Conservation (phyloP, 2,888 invertebrate species). For the Brachypterus glaber region DNA sequence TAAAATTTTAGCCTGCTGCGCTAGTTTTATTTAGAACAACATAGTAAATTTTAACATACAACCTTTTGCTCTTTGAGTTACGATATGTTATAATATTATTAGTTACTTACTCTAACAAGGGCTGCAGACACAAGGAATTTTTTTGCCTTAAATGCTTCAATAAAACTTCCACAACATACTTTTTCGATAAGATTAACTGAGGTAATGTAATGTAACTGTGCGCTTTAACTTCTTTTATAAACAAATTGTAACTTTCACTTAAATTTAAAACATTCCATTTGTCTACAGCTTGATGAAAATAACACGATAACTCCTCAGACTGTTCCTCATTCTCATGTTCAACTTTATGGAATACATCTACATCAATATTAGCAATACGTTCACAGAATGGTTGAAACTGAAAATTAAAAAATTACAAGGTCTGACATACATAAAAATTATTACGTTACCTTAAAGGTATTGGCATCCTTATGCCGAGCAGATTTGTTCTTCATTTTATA, state of each 20-base stretch:
- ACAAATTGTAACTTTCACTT: constrained; percentile 69
- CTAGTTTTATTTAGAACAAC: too few species aligned
- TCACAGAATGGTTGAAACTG: constrained; percentile 85
- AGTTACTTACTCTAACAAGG: constrained; percentile 71
- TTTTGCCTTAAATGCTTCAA: constrained; percentile 63
- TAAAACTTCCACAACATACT: constrained; percentile 62
- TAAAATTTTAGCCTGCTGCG: too few species aligned
- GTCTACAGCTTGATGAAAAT: constrained; percentile 70
- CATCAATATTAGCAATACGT: constrained; percentile 73
- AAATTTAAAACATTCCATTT: constrained; percentile 88
- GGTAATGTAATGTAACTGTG: constrained; percentile 63
- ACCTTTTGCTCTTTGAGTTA: too few species aligned
- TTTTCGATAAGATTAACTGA: constrained; percentile 73
- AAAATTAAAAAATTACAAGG: constrained; percentile 26
- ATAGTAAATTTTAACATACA: too few species aligned
- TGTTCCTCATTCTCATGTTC: constrained; percentile 62
- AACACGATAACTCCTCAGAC: constrained; percentile 62
- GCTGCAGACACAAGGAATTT: constrained; percentile 65
- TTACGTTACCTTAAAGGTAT: constrained; percentile 63
- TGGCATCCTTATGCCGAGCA: constrained; percentile 61
- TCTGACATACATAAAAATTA: constrained; percentile 6
- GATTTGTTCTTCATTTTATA: constrained; percentile 59
- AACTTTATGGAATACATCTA: constrained; percentile 80
- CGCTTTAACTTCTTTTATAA: constrained; percentile 64
- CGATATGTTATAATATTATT: too few species aligned